Conservation (phyloP, 2,888 invertebrate species). For the Hetaerina titia region DNA sequence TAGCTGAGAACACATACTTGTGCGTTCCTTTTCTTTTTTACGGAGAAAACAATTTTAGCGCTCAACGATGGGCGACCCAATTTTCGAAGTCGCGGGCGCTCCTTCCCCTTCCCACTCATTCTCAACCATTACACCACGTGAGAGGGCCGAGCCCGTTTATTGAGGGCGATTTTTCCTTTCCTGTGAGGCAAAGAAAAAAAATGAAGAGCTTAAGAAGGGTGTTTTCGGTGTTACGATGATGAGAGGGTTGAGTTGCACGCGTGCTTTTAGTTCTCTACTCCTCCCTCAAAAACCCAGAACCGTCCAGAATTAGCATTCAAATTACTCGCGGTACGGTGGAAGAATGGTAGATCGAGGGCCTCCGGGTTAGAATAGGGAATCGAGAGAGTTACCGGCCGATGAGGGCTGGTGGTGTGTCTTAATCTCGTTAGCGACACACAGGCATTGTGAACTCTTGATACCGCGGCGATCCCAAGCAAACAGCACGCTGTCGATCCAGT, state of each 20-base stretch:
- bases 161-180: slow-evolving; percentile 18
- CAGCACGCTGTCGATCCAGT: not conserved
- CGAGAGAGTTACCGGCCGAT: not conserved
- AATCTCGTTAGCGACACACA: slow-evolving; percentile 18
- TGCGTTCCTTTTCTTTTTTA: not conserved
- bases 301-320: slow-evolving; percentile 60
- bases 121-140: not conserved
- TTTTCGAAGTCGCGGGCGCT: not conserved
- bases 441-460: not conserved
- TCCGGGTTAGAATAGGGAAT: not conserved
- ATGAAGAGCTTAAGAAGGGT: not conserved
- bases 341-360: not conserved
- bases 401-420: not conserved
- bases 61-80: not conserved
- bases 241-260: slow-evolving; percentile 23
- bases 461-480: not conserved
- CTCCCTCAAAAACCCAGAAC: slow-evolving; percentile 17
- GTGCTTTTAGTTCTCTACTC: not conserved
- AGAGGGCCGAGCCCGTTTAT: slow-evolving; percentile 19
- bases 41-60: not conserved
- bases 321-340: slow-evolving; percentile 21
- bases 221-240: not conserved
- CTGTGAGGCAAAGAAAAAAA: not conserved
- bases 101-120: not conserved
- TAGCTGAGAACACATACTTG: too few relatives aligned